Conservation (phyloP, 2,888 invertebrate genomes). For the Blomia tropicalis region DNA sequence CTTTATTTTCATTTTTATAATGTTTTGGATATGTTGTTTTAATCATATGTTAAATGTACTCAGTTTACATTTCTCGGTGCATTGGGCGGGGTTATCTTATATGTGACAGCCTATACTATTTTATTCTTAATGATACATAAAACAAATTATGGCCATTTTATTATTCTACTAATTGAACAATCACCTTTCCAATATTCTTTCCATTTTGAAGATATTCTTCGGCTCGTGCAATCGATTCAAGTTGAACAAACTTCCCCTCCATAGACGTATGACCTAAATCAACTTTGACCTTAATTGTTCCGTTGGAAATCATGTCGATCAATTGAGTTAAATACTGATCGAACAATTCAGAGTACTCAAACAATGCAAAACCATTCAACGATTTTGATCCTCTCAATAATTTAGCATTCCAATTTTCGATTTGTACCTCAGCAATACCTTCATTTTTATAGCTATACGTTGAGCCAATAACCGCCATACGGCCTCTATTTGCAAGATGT, state of each 20-base stretch:
- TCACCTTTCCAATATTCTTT: not conserved
- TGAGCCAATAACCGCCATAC: conserved; percentile 35
- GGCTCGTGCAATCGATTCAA: not conserved
- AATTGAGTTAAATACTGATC: conserved; percentile 22
- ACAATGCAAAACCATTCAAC: conserved; percentile 24
- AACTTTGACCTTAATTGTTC: not conserved
- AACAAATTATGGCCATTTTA: no score
- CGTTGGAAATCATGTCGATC: not conserved
- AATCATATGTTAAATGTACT: no score
- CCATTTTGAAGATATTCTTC: not conserved
- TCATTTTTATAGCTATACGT: conserved; percentile 32
- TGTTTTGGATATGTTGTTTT: no score
- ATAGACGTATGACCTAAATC: not conserved
- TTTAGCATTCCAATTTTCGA: not conserved
- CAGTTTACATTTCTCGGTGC: no score
- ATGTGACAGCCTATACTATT: no score
- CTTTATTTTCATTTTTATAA: no score
- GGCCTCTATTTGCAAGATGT: conserved; percentile 33
- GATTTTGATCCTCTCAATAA: conserved; percentile 20
- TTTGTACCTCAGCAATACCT: not conserved
- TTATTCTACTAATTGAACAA: not conserved
- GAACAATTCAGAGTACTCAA: conserved; percentile 17
- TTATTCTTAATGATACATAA: no score
- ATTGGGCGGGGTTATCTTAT: no score
- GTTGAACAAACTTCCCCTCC: not conserved